A percentile compares a stretch with the other conserved stretches of the same genome.
Evolutionary conservation across 2,113 vertebrate genomes (phyloP).

Genomic region (Neodon shergylaensis): DNA sequence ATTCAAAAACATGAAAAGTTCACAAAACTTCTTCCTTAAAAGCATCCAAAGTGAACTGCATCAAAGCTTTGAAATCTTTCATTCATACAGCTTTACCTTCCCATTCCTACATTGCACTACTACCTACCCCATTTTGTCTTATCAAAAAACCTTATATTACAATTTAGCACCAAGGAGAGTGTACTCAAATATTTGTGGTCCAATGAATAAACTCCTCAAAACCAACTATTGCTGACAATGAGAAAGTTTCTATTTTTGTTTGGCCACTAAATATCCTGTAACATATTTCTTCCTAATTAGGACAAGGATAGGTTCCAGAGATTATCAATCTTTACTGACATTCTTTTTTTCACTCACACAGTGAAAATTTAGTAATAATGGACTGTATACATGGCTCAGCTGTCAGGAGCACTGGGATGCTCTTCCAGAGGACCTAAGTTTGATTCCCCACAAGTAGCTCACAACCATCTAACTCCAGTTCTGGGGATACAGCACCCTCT

Average conservation of each 20-base stretch:
- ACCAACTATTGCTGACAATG: background rate
- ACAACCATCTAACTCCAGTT: background rate
- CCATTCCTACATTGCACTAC: background rate
- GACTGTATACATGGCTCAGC: background rate
- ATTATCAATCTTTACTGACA: background rate
- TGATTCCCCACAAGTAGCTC: background rate
- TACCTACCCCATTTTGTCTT: conserved; percentile 25
- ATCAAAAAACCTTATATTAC: background rate
- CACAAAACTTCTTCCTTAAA: conserved; percentile 9
- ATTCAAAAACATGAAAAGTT: background rate
- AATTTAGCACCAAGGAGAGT: background rate
- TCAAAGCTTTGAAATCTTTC: background rate
- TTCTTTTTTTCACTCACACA: background rate
- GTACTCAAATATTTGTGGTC: background rate
- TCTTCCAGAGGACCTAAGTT: background rate
- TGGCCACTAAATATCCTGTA: background rate
- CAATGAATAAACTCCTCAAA: background rate
- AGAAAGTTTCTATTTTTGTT: background rate
- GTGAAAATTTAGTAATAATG: background rate
- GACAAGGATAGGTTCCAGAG: background rate
- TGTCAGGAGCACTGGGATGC: background rate
- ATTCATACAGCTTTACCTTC: background rate
- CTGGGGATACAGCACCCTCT: background rate
- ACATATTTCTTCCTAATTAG: background rate
- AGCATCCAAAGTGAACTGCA: conserved; percentile 1